phyloP scores from a whole-genome alignment of 2,888 invertebrate genomes.

The Cephus runcator region DNA sequence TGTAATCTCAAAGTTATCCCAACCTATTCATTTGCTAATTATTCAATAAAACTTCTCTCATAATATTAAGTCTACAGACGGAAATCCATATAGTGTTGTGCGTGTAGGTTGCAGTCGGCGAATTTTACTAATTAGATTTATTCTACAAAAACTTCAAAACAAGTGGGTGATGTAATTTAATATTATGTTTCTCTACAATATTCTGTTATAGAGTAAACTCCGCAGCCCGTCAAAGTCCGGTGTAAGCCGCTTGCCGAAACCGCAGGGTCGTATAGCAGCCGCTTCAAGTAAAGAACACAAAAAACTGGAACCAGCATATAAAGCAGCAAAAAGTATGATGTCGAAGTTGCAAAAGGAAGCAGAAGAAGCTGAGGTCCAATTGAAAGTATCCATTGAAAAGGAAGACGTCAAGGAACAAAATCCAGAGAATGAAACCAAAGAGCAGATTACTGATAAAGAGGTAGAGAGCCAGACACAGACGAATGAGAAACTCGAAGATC shows the following conservation, averaged over 20 bases:
- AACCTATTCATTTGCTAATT: not conserved
- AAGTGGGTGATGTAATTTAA: not conserved
- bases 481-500: not conserved
- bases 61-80: not conserved
- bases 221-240: slow-evolving; percentile 32
- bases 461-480: not conserved
- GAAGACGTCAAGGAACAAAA: slow-evolving; percentile 21
- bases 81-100: not conserved
- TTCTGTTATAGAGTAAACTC: slow-evolving; percentile 44
- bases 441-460: not conserved
- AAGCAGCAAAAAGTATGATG: slow-evolving; percentile 18
- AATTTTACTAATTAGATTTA: not conserved
- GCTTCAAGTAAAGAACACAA: slow-evolving; percentile 30
- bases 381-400: slow-evolving; percentile 28
- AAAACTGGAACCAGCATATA: slow-evolving; percentile 16
- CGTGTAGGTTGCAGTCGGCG: not conserved
- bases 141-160: not conserved
- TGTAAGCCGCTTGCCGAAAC: slow-evolving; percentile 25
- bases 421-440: not conserved
- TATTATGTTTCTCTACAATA: not conserved
- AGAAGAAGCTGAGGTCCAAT: slow-evolving; percentile 35
- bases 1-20: not conserved
- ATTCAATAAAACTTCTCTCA: not conserved
- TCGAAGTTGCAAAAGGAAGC: slow-evolving; percentile 37
- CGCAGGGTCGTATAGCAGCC: slow-evolving; percentile 7